These are phyloP conservation scores for Coranthus polyacanthus DNA, from an alignment of 2,797 vertebrate genomes.

Conservation along the genomic window DNA sequence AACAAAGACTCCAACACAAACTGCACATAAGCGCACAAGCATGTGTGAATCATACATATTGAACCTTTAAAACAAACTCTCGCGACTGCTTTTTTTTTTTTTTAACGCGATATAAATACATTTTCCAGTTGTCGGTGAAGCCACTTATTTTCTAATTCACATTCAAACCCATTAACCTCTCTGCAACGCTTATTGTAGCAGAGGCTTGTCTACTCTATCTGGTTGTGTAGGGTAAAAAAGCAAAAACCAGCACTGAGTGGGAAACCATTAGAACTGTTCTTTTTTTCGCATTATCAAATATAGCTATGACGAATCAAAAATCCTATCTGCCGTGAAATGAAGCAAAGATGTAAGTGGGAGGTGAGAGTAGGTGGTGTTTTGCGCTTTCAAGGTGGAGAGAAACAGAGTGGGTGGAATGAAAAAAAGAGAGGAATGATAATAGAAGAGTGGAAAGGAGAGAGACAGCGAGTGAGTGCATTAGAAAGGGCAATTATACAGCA, in stretches of 20 bases:
- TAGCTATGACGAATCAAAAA: conserved; percentile 60
- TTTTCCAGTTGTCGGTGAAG: not conserved
- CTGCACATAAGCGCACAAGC: too few relatives aligned
- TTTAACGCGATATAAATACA: not conserved
- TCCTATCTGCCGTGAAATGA: conserved; percentile 66
- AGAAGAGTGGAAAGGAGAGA: conserved; percentile 28
- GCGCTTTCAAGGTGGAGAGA: conserved; percentile 57
- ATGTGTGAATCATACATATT: too few relatives aligned
- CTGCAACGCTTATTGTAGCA: conserved; percentile 11
- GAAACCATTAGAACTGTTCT: conserved; percentile 46
- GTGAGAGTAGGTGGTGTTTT: conserved; percentile 65
- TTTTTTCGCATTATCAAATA: conserved; percentile 60
- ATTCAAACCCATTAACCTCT: conserved; percentile 36
- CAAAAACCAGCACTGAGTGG: conserved; percentile 18
- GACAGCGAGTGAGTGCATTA: conserved; percentile 42
- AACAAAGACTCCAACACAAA: too few relatives aligned
- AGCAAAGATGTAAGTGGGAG: conserved; percentile 56
- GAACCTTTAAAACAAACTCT: too few relatives aligned
- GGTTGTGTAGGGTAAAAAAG: conserved; percentile 7
- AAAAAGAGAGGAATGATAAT: conserved; percentile 37
- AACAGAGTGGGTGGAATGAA: conserved; percentile 62
- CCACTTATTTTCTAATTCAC: conserved; percentile 13
- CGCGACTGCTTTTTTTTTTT: not conserved
- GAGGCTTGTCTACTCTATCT: conserved; percentile 7
- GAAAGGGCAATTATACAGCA: conserved; percentile 51